Base-by-base conservation (phyloP, 2,888 invertebrate species). In the Caenorhabditis parvicauda region DNA sequence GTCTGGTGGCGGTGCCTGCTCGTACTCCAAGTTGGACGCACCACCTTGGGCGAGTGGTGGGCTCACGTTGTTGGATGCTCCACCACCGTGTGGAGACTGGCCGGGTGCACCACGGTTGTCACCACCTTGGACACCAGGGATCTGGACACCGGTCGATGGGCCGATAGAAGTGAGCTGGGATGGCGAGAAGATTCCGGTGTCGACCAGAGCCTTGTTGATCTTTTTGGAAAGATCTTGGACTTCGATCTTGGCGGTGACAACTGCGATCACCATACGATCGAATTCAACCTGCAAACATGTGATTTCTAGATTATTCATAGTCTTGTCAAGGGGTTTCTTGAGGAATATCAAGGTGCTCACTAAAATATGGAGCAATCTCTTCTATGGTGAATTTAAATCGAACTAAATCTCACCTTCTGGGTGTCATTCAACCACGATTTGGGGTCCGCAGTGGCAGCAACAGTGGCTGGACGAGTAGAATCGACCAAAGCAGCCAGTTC, bases 201-300 rank as follows among this genome's bases (percentile, higher is more conserved):
- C 58, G 24, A 52, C 22, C 12, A 62, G 49, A 3, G 58, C 60
- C 37, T 50, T 48, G n/a, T 39, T 57, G 53, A 64, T 65, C 53
- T 65, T 61, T 21, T 55, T 53, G 25, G 65, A 61, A 17, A 61
- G 45, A 24, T 61, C 55, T 14, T 46, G 44, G 25, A 59, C 65
- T 38, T 62, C 58, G 39, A 62, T 62, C 39, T 58, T 58, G 22
- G 62, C 41, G 2, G 62, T 62, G 17, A 62, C 62, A 17, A 58
- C 58, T 12, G 37, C 48, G 35, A 62, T 62, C 37, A 62, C 54
- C 35, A 43, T 17, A 25, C 56, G 56, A 37, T 62, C 58, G 54
- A 58, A 52, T 48, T 62, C 58, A 38, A 29, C 43, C 58, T 62
- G 54, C 1, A 61, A 54, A n/a, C n/a, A n/a, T n/a, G n/a, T n/a